Conservation (phyloP, 2,113 vertebrate species). For the Centropristis striata region DNA sequence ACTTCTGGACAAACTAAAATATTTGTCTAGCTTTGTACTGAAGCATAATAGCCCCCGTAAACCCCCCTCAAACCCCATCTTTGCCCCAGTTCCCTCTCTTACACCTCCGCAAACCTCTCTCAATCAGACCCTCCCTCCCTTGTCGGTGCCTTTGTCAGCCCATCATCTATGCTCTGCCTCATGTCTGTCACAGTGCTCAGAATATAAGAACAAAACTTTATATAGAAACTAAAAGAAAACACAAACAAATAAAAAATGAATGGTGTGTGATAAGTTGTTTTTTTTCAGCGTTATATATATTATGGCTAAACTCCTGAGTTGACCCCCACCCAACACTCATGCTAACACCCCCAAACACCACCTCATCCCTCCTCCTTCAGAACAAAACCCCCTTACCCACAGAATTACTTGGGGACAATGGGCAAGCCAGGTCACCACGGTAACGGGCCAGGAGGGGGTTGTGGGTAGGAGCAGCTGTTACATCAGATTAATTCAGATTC, state of each 20-base stretch:
- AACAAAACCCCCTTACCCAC: constrained; percentile 86
- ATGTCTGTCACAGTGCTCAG: constrained; percentile 34
- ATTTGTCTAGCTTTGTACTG: constrained; percentile 75
- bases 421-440: constrained; percentile 86
- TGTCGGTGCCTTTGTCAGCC: constrained; percentile 60
- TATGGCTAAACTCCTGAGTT: constrained; percentile 69
- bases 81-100: constrained; percentile 77
- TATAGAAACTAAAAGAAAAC: neutral
- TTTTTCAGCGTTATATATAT: constrained; percentile 48
- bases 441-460: constrained; percentile 84
- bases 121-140: constrained; percentile 77
- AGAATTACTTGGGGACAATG: constrained; percentile 89
- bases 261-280: constrained; percentile 7
- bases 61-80: constrained; percentile 66
- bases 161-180: constrained; percentile 56
- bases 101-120: constrained; percentile 66
- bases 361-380: constrained; percentile 84
- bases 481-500: constrained; percentile 91
- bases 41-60: constrained; percentile 62
- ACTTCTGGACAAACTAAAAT: constrained; percentile 73
- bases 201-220: constrained; percentile 38
- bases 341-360: constrained; percentile 76
- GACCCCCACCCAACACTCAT: constrained; percentile 78
- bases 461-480: constrained; percentile 89
- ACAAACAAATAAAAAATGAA: neutral